Evolutionary conservation across 2,113 vertebrate genomes (phyloP), one percentile per base, ranked within the genome.

Genomic region (Myiopsitta monachus): DNA sequence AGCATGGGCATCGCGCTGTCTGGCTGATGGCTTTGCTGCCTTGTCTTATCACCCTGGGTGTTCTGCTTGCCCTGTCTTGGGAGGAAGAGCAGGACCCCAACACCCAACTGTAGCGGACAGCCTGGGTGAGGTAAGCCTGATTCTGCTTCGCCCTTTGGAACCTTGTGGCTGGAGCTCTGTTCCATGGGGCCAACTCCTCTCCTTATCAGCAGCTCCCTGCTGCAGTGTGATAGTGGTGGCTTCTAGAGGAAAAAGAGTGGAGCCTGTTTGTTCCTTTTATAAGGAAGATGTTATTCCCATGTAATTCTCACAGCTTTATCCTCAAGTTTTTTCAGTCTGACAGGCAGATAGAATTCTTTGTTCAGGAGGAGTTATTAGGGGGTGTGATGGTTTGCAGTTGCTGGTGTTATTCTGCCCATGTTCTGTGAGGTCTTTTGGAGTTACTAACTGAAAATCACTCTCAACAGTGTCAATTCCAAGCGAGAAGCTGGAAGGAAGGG

Each of bases 121-220:
- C 41, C 15, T 49, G 80, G 18, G 55, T 55, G 36, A 55, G 55
- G 73, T 70, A 46, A 87, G 39, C 68, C 81, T 28, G 12, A 4
- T 78, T 84, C 66, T 73, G 33, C 67, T 87, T 84, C 95, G 83
- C 88, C 80, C 80, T 92, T 96, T 92, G 83, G 69, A 93, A 79
- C 61, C 68, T 92, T 0, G 1, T 91, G 88, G 62, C 62, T 82
- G 59, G 47, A 83, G 26, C 66, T 74, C 22, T 75, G 36, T 72
- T 87, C 74, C 2, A 0, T 43, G 66, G 38, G 52, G 66, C 77
- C 88, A 91, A 1, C 57, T 72, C 80, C 52, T 61, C 49, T 94
- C 49, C 77, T 96, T 96, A 96, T 88, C 94, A 73, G 83, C 76
- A 47, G 55, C 81, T 66, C 0, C 0, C 83, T 89, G 69, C 44